Evolutionary conservation across 2,113 vertebrate genomes (phyloP), one percentile per base, ranked within the genome.

Genomic region (Corvus cornix): DNA sequence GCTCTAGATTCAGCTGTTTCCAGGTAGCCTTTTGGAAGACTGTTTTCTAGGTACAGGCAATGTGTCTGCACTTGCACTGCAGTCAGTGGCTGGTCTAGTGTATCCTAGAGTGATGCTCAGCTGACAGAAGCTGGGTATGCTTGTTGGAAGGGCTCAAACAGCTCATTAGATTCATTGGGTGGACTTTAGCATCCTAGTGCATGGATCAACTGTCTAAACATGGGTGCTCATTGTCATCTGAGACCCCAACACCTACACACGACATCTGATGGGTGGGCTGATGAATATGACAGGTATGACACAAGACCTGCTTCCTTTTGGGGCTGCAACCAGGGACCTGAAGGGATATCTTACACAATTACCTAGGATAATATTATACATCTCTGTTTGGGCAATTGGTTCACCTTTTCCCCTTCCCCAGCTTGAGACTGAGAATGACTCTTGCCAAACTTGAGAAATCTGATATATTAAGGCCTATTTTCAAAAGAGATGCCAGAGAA

Each of bases 11-110:
- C 28, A 78, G 68, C 4, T 41, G 37, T 51, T 59, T 56, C 33
- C n/a, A 55, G 39, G 67, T 5, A 60, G 21, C 35, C 39, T 4
- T 56, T 33, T 69, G 37, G 5, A 31, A 59, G 28, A 49, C 4
- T 27, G 21, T 0, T 23, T 16, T 56, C 9, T 39, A 31, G 5
- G 3, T 27, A 9, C 0, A 12, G 11, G 12, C 24, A 31, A 12
- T 8, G 13, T 49, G 20, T 31, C 37, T 63, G 30, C 43, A 33
- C 15, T 73, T 53, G 31, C 43, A 20, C 19, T 83, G n/a, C 33
- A 51, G 20, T 27, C 55, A 30, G 33, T 30, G 22, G 41, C 51
- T 16, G 16, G 11, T 16, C 22, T 17, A 12, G 19, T 4, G 28
- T 21, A 17, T 15, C 19, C 74, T 28, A 28, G 30, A 39, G 18